Conservation (phyloP, 2,113 vertebrate species). For the Etia nguti region DNA sequence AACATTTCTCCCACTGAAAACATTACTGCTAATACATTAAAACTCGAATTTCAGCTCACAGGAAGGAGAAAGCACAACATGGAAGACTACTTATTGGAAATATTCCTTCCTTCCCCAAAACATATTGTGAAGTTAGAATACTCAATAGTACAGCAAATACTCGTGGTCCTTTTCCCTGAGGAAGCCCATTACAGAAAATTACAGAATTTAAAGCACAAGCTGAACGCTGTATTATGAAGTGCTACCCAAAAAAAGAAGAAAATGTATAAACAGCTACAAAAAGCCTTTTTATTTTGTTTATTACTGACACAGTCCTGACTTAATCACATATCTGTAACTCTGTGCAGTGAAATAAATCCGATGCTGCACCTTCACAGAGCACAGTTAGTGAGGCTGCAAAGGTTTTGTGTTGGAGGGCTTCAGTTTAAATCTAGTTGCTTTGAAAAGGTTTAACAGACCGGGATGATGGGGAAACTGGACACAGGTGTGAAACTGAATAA, state of each 20-base stretch:
- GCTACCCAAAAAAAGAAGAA: neutral
- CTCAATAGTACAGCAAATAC: neutral
- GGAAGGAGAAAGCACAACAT: neutral
- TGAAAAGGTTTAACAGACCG: neutral
- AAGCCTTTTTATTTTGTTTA: neutral
- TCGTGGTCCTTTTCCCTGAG: neutral
- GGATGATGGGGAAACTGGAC: neutral
- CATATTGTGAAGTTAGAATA: neutral
- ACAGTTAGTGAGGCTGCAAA: neutral
- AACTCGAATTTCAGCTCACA: fast-evolving
- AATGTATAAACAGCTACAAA: neutral
- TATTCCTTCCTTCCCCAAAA: neutral
- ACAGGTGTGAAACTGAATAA: neutral
- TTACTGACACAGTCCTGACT: neutral
- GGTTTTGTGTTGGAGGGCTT: neutral
- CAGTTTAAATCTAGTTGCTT: neutral
- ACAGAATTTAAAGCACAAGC: neutral
- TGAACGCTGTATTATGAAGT: neutral
- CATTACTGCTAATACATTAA: neutral
- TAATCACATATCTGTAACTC: neutral
- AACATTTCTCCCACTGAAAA: too few species aligned
- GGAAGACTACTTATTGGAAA: neutral
- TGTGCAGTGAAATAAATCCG: neutral
- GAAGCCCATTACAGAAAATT: neutral
- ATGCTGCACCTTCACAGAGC: neutral